Evolutionary conservation across 2,113 vertebrate genomes (phyloP), one percentile per base, ranked within the genome.

Genomic region (Pipa parva): DNA sequence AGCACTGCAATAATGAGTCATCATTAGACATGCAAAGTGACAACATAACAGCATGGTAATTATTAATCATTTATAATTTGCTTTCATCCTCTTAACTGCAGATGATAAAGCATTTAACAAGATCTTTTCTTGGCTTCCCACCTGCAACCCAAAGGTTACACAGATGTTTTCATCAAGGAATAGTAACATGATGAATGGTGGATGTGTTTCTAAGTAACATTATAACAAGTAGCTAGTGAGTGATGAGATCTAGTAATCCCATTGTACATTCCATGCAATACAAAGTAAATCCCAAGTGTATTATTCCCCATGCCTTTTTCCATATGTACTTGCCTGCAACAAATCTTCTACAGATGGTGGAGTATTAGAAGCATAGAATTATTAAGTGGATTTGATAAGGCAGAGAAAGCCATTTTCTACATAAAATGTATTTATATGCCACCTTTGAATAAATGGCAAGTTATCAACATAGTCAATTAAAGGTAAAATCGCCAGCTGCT

Each of bases 391-490:
- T 22, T 36, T 24, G 12, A 11, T 36, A 36, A 33, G 28, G 29
- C 20, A 36, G 37, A 58, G 29, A 58, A 29, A 37, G 36, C 31
- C 20, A 58, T 58, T 36, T 22, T 58, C 18, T 29, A 20, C 18
- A 22, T 36, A 58, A 58, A 58, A 37, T 22, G 9, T n/a, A 37
- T 28, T 58, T 37, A 36, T 31, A 36, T 36, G 8, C 10, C 55
- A 22, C 18, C 9, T 58, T 36, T 58, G 22, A 56, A 29, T 33
- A 1, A 22, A 10, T 51, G 26, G 13, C 51, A 55, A n/a, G 7
- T 37, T 36, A 58, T 58, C 55, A 33, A 56, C n/a, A n/a, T n/a
- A 36, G 55, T 29, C 9, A 22, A 36, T 58, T 58, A 58, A 21
- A 22, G 31, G 18, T 15, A 36, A 33, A 58, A 58, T 58, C 17